Evolutionary conservation across 92 coral and sea anemone species (phyloP), one percentile per base, ranked within the genome.

Genomic region (Ricordea florida): DNA sequence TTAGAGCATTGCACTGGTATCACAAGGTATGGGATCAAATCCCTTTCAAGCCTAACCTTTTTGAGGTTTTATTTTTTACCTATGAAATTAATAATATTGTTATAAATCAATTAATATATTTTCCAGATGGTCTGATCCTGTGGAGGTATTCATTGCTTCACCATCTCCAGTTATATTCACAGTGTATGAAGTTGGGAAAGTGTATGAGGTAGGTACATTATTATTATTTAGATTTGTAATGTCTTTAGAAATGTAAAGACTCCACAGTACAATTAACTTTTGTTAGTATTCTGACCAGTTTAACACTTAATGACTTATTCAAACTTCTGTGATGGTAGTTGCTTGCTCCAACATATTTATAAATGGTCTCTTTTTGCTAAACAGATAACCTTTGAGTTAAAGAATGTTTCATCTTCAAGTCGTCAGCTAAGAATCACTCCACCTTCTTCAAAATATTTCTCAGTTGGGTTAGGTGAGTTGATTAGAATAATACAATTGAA

Each of bases 381-480:
- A n/a, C 63, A 96, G 99, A 70, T 96, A 24, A 70, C 59, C 10
- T 75, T 96, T 29, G 96, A 96, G 37, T 75, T 96, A n/a, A 96
- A 96, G 73, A 96, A 96, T 65, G 97, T 96, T 34, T 88, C 99
- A 9, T 92, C 99, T 4, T 88, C 99, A 46, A 89, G 94, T 80
- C 93, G 99, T 32, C 99, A 96, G 71, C 80, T 96, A 29, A 65
- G 97, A 69, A 85, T 92, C 56, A 82, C 85, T 20, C 99, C 99
- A 16, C 99, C 99, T 20, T 65, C 96, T 11, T 82, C 97, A 13
- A 83, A 87, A 23, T 74, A 89, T 81, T 96, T 96, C 75, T 89
- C 99, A n/a, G 84, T 89, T 76, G 99, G 99, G 46, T 62, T 94
- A 18, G 98, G 98, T 91, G 78, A 80, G 98, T 78, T n/a, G n/a